Conservation (phyloP, 2,888 invertebrate species). For the Drosophila nr. perissopoda region DNA sequence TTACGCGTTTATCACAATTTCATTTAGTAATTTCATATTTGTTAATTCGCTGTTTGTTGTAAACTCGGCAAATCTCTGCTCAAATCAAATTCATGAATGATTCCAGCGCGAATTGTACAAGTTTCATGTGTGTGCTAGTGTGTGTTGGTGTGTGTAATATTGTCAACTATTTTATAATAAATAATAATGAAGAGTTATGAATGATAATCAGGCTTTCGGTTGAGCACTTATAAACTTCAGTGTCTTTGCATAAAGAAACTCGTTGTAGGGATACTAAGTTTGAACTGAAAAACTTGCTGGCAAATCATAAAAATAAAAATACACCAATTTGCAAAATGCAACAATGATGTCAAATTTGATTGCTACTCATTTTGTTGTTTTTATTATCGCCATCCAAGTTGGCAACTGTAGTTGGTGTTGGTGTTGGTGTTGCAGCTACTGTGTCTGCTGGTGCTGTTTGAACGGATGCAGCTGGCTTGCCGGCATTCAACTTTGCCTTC, state of each 20-base stretch:
- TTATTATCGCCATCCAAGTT: constrained; percentile 12
- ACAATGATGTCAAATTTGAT: constrained; percentile 64
- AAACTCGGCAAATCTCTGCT: constrained; percentile 12
- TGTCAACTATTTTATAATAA: constrained; percentile 67
- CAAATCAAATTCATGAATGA: constrained; percentile 16
- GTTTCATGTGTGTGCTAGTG: constrained; percentile 11
- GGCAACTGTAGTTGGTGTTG: constrained; percentile 11
- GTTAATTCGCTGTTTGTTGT: constrained; percentile 43
- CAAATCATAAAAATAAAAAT: constrained; percentile 56
- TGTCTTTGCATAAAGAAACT: constrained; percentile 28
- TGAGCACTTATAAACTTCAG: constrained; percentile 54
- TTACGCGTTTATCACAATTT: constrained; percentile 72
- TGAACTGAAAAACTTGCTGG: constrained; percentile 35
- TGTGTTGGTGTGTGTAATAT: constrained; percentile 46
- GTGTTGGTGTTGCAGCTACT: constrained; percentile 10
- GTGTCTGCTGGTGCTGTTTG: constrained; percentile 9
- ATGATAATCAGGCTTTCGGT: constrained; percentile 70
- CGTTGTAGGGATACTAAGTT: constrained; percentile 18
- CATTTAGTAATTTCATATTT: constrained; percentile 66
- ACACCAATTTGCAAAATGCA: constrained; percentile 36
- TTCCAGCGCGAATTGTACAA: constrained; percentile 8
- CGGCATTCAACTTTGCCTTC: constrained; percentile 82
- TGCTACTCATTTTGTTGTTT: constrained; percentile 21
- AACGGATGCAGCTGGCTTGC: constrained; percentile 63
- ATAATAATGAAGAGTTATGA: constrained; percentile 57